These are phyloP conservation scores for Ephydatia muelleri DNA, from an alignment of 37 sponge, comb jelly and placozoan species.

Conservation along the genomic window DNA sequence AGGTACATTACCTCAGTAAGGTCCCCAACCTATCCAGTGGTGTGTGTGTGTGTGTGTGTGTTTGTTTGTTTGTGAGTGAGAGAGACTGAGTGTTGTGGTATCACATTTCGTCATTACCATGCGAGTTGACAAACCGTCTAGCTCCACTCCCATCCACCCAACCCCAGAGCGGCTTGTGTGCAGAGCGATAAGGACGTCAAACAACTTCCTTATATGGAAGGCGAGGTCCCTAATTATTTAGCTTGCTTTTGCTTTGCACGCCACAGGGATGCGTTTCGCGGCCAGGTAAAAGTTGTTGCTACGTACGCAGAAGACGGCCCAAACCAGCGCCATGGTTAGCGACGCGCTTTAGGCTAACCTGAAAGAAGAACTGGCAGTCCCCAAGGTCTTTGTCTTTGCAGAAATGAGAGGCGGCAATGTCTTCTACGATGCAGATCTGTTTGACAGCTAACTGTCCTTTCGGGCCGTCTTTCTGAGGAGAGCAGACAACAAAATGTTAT, in stretches of 20 bases:
- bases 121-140: neutral
- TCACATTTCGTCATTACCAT: no score
- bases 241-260: constrained; percentile 15
- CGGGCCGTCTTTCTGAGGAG: constrained; percentile 25
- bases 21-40: constrained; percentile 68
- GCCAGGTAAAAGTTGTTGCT: no score
- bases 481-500: neutral
- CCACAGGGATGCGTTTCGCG: no score
- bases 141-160: neutral
- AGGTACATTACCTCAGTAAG: constrained; percentile 68
- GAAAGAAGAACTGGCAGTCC: neutral
- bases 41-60: neutral
- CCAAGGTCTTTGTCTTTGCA: neutral
- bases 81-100: neutral
- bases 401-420: constrained; percentile 4
- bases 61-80: no score
- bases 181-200: neutral
- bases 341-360: neutral
- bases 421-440: constrained; percentile 50
- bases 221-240: constrained; percentile 15
- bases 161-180: neutral
- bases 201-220: neutral
- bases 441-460: constrained; percentile 66
- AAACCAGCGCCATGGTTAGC: no score
- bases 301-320: no score